Percentiles rank a stretch among this genome's conserved stretches.
Evolutionary conservation across 2,888 invertebrate genomes (phyloP).

Genomic region (Aporophyla lueneburgensis): DNA sequence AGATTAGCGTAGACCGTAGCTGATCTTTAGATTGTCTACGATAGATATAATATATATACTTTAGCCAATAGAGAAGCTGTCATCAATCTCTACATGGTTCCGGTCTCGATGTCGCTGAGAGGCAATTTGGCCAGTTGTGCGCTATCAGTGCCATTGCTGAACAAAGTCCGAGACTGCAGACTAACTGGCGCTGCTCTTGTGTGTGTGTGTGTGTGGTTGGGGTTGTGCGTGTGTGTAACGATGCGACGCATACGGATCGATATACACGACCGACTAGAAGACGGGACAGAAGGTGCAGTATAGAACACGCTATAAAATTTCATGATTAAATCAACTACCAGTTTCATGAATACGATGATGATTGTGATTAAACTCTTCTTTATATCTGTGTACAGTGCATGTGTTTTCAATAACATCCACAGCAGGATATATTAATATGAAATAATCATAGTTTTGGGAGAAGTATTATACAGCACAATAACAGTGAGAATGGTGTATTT

Average conservation of each 20-base stretch:
- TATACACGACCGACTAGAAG: slow-evolving; percentile 2
- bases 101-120: slow-evolving; percentile 20
- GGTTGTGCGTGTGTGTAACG: slow-evolving; percentile 15
- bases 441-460: not conserved
- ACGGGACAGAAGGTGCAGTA: slow-evolving; percentile 11
- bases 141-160: not conserved
- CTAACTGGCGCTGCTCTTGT: slow-evolving; percentile 21
- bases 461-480: too few species aligned
- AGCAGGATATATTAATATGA: not conserved
- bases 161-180: slow-evolving; percentile 39
- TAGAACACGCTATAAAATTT: too few species aligned
- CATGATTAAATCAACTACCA: not conserved
- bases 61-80: slow-evolving; percentile 3
- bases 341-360: not conserved
- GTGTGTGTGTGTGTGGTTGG: slow-evolving; percentile 9
- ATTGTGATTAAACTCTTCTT: too few species aligned
- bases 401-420: not conserved
- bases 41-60: not conserved
- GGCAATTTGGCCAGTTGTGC: slow-evolving; percentile 11
- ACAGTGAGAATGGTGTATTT: not conserved
- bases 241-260: slow-evolving; percentile 53
- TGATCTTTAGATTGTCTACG: not conserved
- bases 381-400: not conserved
- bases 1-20: not conserved
- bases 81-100: slow-evolving; percentile 19